Conservation (phyloP, 1,140 invertebrate genomes). For the Bombus polaris region DNA sequence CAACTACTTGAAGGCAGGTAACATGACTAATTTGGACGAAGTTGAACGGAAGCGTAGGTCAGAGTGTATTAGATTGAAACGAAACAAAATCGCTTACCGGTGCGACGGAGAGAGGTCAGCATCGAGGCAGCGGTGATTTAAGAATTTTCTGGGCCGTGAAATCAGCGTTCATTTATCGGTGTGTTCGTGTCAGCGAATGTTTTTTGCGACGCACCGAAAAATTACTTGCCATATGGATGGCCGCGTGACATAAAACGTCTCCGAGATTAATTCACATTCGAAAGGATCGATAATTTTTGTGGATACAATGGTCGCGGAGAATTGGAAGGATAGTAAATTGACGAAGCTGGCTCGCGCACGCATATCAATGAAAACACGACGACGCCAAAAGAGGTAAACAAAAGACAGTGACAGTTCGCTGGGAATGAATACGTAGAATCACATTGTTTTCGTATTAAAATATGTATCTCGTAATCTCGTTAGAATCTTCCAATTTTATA, state of each 20-base stretch:
- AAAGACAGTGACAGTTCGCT: slow-evolving; percentile 48
- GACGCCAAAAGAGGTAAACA: slow-evolving; percentile 51
- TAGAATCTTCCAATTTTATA: neutral
- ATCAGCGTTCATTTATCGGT: slow-evolving; percentile 64
- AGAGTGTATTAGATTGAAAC: neutral
- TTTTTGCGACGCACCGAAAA: slow-evolving; percentile 12
- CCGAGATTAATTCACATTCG: slow-evolving; percentile 7
- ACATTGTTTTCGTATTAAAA: neutral
- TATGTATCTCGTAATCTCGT: neutral
- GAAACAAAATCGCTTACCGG: slow-evolving; percentile 46
- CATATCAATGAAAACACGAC: slow-evolving; percentile 33
- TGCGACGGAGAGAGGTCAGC: slow-evolving; percentile 27
- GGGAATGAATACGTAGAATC: slow-evolving; percentile 23
- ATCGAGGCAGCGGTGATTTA: slow-evolving; percentile 46
- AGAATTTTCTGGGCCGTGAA: slow-evolving; percentile 51
- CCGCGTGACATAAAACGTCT: neutral
- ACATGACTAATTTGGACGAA: neutral
- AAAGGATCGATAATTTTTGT: slow-evolving; percentile 36
- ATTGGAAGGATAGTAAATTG: slow-evolving; percentile 28
- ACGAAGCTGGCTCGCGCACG: slow-evolving; percentile 40
- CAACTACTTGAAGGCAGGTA: neutral
- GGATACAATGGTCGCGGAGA: neutral
- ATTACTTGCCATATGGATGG: slow-evolving; percentile 26
- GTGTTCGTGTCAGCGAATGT: slow-evolving; percentile 29
- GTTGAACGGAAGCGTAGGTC: neutral